Evolutionary conservation across 1,140 invertebrate species (phyloP).

Genomic region (Subanguina moxae): DNA sequence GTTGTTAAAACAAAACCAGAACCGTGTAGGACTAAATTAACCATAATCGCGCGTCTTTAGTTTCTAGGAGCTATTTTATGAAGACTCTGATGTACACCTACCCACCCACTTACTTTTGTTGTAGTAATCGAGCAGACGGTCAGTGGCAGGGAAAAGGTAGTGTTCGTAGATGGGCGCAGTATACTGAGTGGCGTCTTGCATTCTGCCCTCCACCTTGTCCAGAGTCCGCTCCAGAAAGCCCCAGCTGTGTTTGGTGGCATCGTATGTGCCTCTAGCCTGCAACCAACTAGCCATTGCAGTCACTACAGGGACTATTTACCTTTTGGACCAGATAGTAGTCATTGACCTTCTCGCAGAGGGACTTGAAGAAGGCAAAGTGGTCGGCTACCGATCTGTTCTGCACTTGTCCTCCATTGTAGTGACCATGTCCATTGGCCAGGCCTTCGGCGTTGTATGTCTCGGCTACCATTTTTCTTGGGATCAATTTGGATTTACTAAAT

Average conservation of each 20-base stretch:
- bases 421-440: too few species aligned
- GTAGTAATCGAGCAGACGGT: neutral
- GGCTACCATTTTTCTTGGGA: too few species aligned
- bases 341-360: neutral
- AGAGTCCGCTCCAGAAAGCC: neutral
- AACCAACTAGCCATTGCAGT: too few species aligned
- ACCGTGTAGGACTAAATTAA: too few species aligned
- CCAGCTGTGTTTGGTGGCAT: neutral
- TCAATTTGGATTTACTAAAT: too few species aligned
- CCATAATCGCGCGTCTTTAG: too few species aligned
- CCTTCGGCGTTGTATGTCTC: too few species aligned
- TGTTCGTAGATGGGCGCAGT: neutral
- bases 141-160: slow-evolving; percentile 2
- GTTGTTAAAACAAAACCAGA: too few species aligned
- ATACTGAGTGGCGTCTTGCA: neutral
- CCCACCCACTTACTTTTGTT: neutral
- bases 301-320: too few species aligned
- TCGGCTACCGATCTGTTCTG: neutral
- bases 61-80: too few species aligned
- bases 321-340: neutral
- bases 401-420: too few species aligned
- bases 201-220: neutral
- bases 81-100: too few species aligned
- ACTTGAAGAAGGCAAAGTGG: slow-evolving; percentile 3
- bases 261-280: neutral